A percentile compares a stretch with the other conserved stretches of the same genome.
Conservation (phyloP, 1,140 invertebrate species). For the Drosophila asahinai region DNA sequence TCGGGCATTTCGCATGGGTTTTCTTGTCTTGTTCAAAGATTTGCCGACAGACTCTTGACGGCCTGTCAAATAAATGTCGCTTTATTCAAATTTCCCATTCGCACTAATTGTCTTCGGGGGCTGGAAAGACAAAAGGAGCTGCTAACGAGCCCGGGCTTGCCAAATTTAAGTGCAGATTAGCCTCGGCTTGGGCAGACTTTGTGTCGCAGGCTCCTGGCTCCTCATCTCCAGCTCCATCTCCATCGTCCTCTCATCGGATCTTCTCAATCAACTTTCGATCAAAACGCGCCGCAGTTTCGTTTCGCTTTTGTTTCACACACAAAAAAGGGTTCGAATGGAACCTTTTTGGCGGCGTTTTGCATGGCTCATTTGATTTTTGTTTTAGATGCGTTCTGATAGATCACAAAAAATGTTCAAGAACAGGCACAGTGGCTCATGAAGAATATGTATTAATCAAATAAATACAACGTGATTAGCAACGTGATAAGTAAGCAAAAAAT, state of each 20-base stretch:
- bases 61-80: conserved; percentile 84
- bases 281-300: conserved; percentile 64
- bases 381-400: conserved; percentile 78
- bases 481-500: too few relatives aligned
- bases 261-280: conserved; percentile 80
- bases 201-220: conserved; percentile 66
- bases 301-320: conserved; percentile 72
- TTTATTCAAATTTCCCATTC: conserved; percentile 84
- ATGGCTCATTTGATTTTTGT: conserved; percentile 79
- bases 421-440: conserved; percentile 34
- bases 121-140: conserved; percentile 59
- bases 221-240: not conserved
- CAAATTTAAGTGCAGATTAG: conserved; percentile 71
- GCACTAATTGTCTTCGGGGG: conserved; percentile 73
- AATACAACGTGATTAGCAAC: too few relatives aligned
- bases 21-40: conserved; percentile 71
- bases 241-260: conserved; percentile 7
- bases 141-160: conserved; percentile 59
- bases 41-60: conserved; percentile 81
- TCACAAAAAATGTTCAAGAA: conserved; percentile 43
- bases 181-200: conserved; percentile 68
- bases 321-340: conserved; percentile 45
- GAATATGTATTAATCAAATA: too few relatives aligned
- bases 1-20: conserved; percentile 30
- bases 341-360: conserved; percentile 79